Evolutionary conservation across 2,113 vertebrate species (phyloP).

Genomic region (Microtus montanus): DNA sequence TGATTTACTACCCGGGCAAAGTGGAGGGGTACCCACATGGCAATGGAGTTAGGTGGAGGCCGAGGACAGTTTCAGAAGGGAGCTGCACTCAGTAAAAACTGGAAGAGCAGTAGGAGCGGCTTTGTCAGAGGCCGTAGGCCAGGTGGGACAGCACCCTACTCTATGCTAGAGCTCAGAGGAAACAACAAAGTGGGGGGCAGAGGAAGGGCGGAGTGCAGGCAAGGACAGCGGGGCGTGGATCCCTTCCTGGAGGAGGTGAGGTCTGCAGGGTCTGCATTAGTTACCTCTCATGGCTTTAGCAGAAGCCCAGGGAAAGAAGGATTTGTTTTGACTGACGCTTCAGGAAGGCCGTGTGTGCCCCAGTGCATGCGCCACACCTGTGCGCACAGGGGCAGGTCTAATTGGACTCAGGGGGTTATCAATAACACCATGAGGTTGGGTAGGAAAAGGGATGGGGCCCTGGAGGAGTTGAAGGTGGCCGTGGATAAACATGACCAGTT

Average conservation of each 20-base stretch:
- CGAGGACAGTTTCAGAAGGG: neutral
- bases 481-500: neutral
- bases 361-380: no score
- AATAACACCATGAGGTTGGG: neutral
- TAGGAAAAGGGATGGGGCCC: neutral
- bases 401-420: neutral
- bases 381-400: neutral
- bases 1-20: neutral
- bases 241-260: neutral
- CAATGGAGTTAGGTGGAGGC: neutral
- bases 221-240: neutral
- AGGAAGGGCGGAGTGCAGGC: no score
- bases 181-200: neutral
- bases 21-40: neutral
- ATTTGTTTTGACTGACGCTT: no score
- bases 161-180: neutral
- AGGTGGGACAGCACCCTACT: neutral
- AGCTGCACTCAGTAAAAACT: neutral
- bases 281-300: neutral
- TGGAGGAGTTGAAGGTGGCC: neutral
- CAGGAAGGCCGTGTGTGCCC: no score
- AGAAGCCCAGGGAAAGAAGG: neutral
- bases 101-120: no score
- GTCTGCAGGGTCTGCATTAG: no score
- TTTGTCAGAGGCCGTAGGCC: no score